phyloP scores from a whole-genome alignment of 2,113 vertebrate genomes.

The Hemichromis elongatus region DNA sequence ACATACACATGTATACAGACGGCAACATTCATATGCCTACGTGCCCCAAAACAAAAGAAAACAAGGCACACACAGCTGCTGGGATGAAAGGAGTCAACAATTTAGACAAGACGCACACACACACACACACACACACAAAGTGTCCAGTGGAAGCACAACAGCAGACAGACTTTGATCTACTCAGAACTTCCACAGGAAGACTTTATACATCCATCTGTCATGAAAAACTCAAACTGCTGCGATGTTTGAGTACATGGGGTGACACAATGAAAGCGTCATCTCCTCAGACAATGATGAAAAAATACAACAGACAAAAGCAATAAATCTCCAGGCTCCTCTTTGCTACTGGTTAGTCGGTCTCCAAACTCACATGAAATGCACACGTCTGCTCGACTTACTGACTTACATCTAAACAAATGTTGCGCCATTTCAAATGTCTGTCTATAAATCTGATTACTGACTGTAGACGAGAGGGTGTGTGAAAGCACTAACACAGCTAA shows the following conservation, averaged over 20 bases:
- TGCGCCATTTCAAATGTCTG: not conserved
- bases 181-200: conserved; percentile 5
- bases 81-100: conserved; percentile 54
- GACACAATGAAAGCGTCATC: conserved; percentile 36
- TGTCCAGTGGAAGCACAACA: conserved; percentile 15
- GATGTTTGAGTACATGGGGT: not conserved
- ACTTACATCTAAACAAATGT: not conserved
- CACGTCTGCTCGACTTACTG: not conserved
- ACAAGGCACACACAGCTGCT: conserved; percentile 43
- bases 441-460: not conserved
- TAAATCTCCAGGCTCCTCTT: not conserved
- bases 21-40: not conserved
- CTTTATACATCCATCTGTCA: not conserved
- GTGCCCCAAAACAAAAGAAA: conserved; percentile 30
- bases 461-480: not conserved
- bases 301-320: not conserved
- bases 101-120: conserved; percentile 10
- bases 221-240: not conserved
- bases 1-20: not conserved
- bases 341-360: not conserved
- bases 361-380: conserved; percentile 23
- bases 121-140: not conserved
- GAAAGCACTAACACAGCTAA: not conserved
- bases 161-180: conserved; percentile 47
- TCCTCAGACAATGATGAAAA: not conserved